These are phyloP conservation scores for Callyntrura sp. DNA, from an alignment of 2,888 invertebrate genomes.

Conservation along the genomic window DNA sequence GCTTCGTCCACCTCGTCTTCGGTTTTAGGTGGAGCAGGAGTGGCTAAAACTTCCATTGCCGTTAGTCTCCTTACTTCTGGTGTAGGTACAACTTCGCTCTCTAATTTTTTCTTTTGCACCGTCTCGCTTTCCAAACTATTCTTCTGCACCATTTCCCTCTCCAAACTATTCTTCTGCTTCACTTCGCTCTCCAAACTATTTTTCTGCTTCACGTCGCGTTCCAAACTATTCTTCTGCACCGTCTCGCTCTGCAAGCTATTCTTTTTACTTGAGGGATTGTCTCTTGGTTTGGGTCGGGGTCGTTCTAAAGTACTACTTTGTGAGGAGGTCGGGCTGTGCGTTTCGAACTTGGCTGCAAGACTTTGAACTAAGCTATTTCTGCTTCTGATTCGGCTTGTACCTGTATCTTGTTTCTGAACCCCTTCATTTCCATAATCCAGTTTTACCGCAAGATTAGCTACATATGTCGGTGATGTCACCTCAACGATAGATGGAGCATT, in stretches of 20 bases:
- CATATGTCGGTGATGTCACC: background rate
- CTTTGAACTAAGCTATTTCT: slow-evolving; percentile 41
- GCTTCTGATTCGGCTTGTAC: background rate
- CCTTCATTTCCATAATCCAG: too few species aligned
- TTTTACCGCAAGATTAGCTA: background rate
- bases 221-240: too few species aligned
- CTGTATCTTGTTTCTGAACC: background rate
- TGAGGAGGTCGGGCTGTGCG: background rate
- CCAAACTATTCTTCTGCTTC: too few species aligned
- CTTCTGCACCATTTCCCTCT: too few species aligned
- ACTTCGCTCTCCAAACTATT: too few species aligned
- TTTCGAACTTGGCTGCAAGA: slow-evolving; percentile 64
- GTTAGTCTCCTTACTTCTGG: slow-evolving; percentile 58
- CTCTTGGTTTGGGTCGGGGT: too few species aligned
- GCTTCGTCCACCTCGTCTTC: slow-evolving; percentile 65
- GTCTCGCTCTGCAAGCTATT: too few species aligned
- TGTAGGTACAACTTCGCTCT: too few species aligned
- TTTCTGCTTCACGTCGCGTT: too few species aligned
- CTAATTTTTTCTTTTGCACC: too few species aligned
- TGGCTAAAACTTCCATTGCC: slow-evolving; percentile 78
- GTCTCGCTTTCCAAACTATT: too few species aligned
- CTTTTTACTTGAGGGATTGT: too few species aligned
- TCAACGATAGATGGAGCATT: slow-evolving; percentile 61
- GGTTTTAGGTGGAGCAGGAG: slow-evolving; percentile 48
- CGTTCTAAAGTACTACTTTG: slow-evolving; percentile 30